Percentiles rank a stretch among this genome's conserved stretches.
These are phyloP conservation scores for Colletes latitarsis DNA, from an alignment of 1,140 invertebrate species.

Conservation along the genomic window DNA sequence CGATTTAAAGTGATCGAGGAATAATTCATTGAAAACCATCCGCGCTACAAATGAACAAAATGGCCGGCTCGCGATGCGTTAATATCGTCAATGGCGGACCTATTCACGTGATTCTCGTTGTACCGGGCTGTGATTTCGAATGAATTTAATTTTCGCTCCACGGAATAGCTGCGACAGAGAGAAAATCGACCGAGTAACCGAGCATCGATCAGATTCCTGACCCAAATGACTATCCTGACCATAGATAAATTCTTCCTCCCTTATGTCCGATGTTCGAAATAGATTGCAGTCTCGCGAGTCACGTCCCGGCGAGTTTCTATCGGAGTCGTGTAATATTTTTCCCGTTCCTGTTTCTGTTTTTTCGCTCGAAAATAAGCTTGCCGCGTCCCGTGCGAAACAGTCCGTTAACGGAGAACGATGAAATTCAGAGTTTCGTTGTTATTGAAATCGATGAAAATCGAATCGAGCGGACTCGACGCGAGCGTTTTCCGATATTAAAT, in stretches of 20 bases:
- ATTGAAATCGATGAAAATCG: conserved; percentile 18
- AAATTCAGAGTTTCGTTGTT: conserved; percentile 5
- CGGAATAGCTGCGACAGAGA: no score
- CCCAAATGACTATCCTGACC: no score
- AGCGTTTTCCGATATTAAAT: conserved; percentile 21
- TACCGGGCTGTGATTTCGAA: no score
- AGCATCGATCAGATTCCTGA: no score
- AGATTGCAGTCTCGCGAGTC: neutral
- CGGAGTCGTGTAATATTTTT: neutral
- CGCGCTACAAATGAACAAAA: no score
- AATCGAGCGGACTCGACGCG: neutral
- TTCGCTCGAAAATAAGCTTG: conserved; percentile 1
- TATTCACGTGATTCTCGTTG: no score
- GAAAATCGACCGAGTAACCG: no score
- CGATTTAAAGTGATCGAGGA: no score
- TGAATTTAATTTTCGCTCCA: no score
- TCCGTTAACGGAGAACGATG: neutral
- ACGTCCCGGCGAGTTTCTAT: neutral
- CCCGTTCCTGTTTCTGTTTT: neutral
- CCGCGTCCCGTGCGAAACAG: neutral
- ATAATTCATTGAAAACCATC: no score
- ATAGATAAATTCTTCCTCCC: neutral
- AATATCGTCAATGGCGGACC: no score
- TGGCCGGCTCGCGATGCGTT: no score
- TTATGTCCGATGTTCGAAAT: neutral